Base-by-base conservation (phyloP, 2,888 invertebrate species). In the Leptogaster cylindrica region DNA sequence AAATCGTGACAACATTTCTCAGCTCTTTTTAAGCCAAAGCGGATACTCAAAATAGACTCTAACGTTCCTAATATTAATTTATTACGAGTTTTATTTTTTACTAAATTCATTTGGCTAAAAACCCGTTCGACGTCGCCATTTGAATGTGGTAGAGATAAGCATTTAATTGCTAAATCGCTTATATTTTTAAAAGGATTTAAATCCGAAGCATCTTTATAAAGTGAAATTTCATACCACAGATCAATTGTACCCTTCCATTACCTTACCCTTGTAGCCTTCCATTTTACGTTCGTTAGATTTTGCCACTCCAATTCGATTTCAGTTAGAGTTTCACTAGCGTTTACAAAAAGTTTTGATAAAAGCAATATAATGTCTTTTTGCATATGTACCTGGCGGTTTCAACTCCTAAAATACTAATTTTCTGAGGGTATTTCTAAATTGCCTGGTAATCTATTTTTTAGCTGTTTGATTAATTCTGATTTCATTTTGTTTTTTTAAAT, bases 1-100 rank as follows among this genome's bases (percentile, higher is more conserved):
- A 10, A 48, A 2, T 48, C 20, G 23, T 6, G n/a, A 18, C 48
- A 48, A 16, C 48, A 48, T 48, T 48, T 48, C 7, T 18, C 23
- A 8, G 20, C 6, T 14, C 7, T 14, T 48, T 48, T 48, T 5
- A 48, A 12, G 20, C 48, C 48, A 20, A 18, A 48, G 7, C 48
- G 16, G 7, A 48, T 18, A 20, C 7, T 7, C 23, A 48, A 16
- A 18, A 48, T 48, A 5, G 48, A 14, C 2, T 48, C 5, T 6
- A 48, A 2, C 10, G 20, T 48, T 5, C 16, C 6, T 18, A 18
- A 14, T 23, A 10, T 18, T 12, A 48, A 10, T 23, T 5, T 48
- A 27, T 51, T 51, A 7, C 51, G 51, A 1, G 8, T 12, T 52
- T 52, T 52, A 14, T 31, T 52, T 52, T 52, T 52, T n/a, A 52